These are phyloP conservation scores for Cyclina sinensis DNA, from an alignment of 1,140 invertebrate genomes.

Conservation along the genomic window DNA sequence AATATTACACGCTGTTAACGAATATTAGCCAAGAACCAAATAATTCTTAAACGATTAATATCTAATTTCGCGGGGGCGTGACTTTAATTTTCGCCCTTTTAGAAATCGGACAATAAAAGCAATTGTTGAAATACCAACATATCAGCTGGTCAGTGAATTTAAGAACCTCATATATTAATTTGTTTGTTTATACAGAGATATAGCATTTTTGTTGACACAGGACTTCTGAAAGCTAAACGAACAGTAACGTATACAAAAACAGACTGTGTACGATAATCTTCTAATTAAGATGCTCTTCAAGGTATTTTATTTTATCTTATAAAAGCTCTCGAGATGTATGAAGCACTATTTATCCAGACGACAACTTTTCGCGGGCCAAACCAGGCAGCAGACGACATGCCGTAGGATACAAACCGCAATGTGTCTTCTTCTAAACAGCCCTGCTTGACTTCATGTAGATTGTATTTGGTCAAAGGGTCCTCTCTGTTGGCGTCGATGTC, in stretches of 20 bases:
- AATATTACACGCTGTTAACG: background rate
- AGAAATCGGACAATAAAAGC: slow-evolving; percentile 12
- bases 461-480: slow-evolving; percentile 37
- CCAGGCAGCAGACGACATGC: slow-evolving; percentile 42
- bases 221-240: no score
- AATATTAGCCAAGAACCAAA: slow-evolving; percentile 18
- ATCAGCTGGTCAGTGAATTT: background rate
- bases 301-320: slow-evolving; percentile 2
- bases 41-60: slow-evolving; percentile 33
- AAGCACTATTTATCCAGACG: background rate
- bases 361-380: background rate
- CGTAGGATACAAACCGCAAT: slow-evolving; percentile 6
- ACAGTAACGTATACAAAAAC: no score
- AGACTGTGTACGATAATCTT: no score
- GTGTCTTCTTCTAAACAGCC: background rate
- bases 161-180: background rate
- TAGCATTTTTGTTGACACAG: background rate
- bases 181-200: background rate
- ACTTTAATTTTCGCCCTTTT: slow-evolving; percentile 29
- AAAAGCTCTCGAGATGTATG: slow-evolving; percentile 13
- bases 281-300: slow-evolving; percentile 5
- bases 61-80: slow-evolving; percentile 30
- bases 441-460: slow-evolving; percentile 30
- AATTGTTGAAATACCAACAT: slow-evolving; percentile 5
- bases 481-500: background rate